phyloP scores from a whole-genome alignment of 2,888 invertebrate genomes.

The Bellardia bayeri region DNA sequence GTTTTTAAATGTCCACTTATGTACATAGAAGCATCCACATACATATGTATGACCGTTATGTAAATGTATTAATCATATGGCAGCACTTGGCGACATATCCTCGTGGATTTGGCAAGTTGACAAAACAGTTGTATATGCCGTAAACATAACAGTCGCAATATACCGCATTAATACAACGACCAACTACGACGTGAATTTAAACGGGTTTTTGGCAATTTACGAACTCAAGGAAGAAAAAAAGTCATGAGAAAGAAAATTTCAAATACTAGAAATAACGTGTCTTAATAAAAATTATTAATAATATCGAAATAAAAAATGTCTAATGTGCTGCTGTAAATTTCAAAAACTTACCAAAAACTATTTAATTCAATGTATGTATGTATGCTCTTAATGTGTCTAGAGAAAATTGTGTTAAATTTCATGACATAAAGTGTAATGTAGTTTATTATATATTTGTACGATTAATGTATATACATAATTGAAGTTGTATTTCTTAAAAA shows the following conservation, averaged over 20 bases:
- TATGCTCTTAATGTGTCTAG: neutral
- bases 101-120: constrained; percentile 58
- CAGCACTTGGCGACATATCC: constrained; percentile 1
- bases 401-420: neutral
- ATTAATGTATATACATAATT: no score
- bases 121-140: constrained; percentile 50
- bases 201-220: constrained; percentile 37
- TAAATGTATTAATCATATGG: neutral
- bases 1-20: no score
- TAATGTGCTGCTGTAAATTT: neutral
- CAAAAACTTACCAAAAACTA: neutral
- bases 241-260: constrained; percentile 38
- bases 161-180: constrained; percentile 56
- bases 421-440: neutral
- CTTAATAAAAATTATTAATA: constrained; percentile 33
- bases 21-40: no score
- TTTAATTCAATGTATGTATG: constrained; percentile 5
- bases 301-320: neutral
- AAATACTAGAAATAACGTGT: constrained; percentile 39
- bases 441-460: neutral
- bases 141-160: constrained; percentile 55
- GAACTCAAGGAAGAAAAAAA: constrained; percentile 45
- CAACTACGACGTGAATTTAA: constrained; percentile 43
- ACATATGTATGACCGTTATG: constrained; percentile 7
- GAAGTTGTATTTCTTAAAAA: no score